Conservation (phyloP, 2,888 invertebrate species). For the Nysson spinosus region DNA sequence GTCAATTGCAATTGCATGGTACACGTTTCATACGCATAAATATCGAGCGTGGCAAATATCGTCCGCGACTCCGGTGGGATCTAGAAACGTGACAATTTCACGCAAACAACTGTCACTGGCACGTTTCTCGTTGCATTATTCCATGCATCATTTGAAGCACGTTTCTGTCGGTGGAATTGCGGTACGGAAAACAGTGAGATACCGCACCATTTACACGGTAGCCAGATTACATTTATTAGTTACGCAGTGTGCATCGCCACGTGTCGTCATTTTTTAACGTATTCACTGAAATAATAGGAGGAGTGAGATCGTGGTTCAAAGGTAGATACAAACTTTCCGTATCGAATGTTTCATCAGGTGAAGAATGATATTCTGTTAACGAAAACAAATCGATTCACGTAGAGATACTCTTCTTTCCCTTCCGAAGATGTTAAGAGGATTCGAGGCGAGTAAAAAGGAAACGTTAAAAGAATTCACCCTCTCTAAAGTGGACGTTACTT, state of each 20-base stretch:
- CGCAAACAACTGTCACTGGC: conserved; percentile 6
- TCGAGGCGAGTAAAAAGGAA: conserved; percentile 7
- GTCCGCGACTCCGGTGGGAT: neutral
- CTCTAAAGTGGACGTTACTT: conserved; percentile 40
- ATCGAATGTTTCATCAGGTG: neutral
- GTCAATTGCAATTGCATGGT: conserved; percentile 13
- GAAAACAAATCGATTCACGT: conserved; percentile 25
- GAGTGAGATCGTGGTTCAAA: neutral
- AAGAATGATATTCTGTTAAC: conserved; percentile 9
- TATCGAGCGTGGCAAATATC: neutral
- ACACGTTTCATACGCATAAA: conserved; percentile 14
- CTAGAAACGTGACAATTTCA: conserved; percentile 1
- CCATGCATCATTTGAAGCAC: conserved; percentile 12
- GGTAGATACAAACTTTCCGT: neutral
- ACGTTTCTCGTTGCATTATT: neutral
- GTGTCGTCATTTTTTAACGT: neutral
- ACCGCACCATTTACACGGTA: conserved; percentile 11
- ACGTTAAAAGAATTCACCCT: conserved; percentile 49
- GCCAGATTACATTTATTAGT: conserved; percentile 22
- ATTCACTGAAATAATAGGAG: too few relatives aligned
- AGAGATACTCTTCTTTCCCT: conserved; percentile 2
- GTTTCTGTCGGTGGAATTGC: conserved; percentile 4
- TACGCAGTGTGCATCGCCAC: conserved; percentile 23
- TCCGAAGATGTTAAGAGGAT: conserved; percentile 32
- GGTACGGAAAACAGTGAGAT: neutral